Evolutionary conservation across 1,140 invertebrate species (phyloP), one percentile per base, ranked within the genome.

Genomic region (Pygmarrhopalites habei): DNA sequence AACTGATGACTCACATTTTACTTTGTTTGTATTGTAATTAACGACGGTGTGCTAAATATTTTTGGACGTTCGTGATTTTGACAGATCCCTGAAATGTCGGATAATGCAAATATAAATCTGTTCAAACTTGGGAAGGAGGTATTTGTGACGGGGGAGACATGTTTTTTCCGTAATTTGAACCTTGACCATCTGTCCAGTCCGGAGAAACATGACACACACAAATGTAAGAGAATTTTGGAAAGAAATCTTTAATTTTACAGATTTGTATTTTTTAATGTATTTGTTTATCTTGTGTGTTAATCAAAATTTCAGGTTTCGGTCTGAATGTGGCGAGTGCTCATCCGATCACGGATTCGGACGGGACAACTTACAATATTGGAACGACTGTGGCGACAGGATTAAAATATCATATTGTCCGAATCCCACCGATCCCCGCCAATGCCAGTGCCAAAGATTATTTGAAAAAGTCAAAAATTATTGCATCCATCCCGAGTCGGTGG

Each of bases 131-230:
- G 76, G 32, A 75, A 78, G 56, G 69, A 76, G 28, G 25, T 80
- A 1, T 79, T 75, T 58, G 75, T 74, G 1, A 64, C 75, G 0
- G 77, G 79, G 0, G 80, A 82, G 32, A 62, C 63, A 23, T 59
- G 56, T 26, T 60, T 58, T 44, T 70, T 67, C 30, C 59, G 61
- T 29, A 59, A 65, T 39, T 4, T 70, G 14, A 52, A 58, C 35
- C 32, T 41, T 0, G 60, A 73, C 19, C 74, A 73, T 23, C 68
- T 81, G 17, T 74, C 39, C 73, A 32, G 55, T 29, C 51, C 60
- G 10, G 60, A 65, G 26, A 65, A 60, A 49, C 60, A 57, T 25
- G 59, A 67, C 39, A 51, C 58, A 1, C 32, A 52, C 17, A 71
- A 77, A 44, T n/a, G n/a, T n/a, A n/a, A n/a, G n/a, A n/a, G n/a